Base-by-base conservation (phyloP, 92 coral and sea anemone species). In the Heteractis magnifica region DNA sequence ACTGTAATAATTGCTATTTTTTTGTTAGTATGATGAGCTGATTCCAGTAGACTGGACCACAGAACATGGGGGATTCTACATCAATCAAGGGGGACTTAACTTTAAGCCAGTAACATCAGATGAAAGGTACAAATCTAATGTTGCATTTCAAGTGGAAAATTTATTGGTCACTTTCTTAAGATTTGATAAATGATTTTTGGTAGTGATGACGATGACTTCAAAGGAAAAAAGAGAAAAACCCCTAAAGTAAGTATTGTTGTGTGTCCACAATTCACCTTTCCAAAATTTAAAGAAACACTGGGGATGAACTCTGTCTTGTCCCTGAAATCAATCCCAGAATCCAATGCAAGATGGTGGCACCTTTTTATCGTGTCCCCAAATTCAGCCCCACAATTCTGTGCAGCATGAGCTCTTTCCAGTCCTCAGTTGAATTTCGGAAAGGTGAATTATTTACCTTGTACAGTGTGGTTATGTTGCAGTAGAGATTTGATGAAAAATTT, bases 61-160 rank as follows among this genome's bases (percentile, higher is more conserved):
- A 72, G 99, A 96, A 83, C 99, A 96, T 89, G 99, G 99, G 51
- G 99, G 99, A 65, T 96, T 96, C 80, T 96, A 96, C 74, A 96
- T 96, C 75, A 96, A 96, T 56, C 98, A 94, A 89, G 99, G 99
- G 18, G 85, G 82, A 5, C 95, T 96, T 19, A 89, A 94, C 88
- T 96, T 96, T 72, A 90, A 93, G 62, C 98, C 97, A n/a, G 72
- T 86, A 16, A 88, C 93, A 8, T 89, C 93, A 23, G 98, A 88
- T 86, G 98, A 91, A 65, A 85, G 89, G 88, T 83, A 58, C 44
- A 20, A 18, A 48, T 13, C 49, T 15, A 14, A 14, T 16, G 41
- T 4, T n/a, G 20, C 16, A 59, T 10, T 59, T 12, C 6, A 2
- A 59, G 14, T 9, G 6, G 14, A 13, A 15, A 16, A 19, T 59